phyloP scores from a whole-genome alignment of 2,888 invertebrate genomes.

The Portevinia maculata region DNA sequence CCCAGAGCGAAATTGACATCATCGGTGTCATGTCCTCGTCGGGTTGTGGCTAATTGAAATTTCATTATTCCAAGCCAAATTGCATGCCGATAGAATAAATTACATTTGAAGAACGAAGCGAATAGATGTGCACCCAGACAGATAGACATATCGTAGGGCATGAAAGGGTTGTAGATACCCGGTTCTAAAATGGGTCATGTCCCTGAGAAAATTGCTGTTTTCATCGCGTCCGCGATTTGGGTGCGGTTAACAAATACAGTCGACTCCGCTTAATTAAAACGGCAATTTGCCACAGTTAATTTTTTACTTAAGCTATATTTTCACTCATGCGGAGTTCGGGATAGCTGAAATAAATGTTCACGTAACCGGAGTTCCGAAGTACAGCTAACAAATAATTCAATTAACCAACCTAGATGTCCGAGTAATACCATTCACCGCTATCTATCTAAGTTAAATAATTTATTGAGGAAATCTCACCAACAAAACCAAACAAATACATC shows the following conservation, averaged over 20 bases:
- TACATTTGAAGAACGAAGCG: slow-evolving; percentile 56
- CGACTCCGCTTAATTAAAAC: too few relatives aligned
- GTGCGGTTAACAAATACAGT: slow-evolving; percentile 53
- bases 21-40: slow-evolving; percentile 42
- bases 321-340: too few relatives aligned
- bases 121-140: slow-evolving; percentile 14
- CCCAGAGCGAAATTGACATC: slow-evolving; percentile 48
- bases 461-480: too few relatives aligned
- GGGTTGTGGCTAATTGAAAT: slow-evolving; percentile 48
- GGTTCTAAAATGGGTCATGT: slow-evolving; percentile 59
- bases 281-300: too few relatives aligned
- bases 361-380: too few relatives aligned
- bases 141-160: not conserved
- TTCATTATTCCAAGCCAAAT: slow-evolving; percentile 54
- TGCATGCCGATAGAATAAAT: slow-evolving; percentile 58
- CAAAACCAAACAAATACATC: too few relatives aligned
- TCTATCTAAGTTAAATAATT: too few relatives aligned
- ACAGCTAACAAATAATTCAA: too few relatives aligned
- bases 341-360: too few relatives aligned
- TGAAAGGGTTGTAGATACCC: not conserved
- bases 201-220: slow-evolving; percentile 65
- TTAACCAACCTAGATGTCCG: too few relatives aligned
- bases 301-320: too few relatives aligned
- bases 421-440: too few relatives aligned
- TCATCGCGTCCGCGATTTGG: slow-evolving; percentile 50